Evolutionary conservation across 2,797 vertebrate genomes (phyloP).

Genomic region (Limnodromus scolopaceus): DNA sequence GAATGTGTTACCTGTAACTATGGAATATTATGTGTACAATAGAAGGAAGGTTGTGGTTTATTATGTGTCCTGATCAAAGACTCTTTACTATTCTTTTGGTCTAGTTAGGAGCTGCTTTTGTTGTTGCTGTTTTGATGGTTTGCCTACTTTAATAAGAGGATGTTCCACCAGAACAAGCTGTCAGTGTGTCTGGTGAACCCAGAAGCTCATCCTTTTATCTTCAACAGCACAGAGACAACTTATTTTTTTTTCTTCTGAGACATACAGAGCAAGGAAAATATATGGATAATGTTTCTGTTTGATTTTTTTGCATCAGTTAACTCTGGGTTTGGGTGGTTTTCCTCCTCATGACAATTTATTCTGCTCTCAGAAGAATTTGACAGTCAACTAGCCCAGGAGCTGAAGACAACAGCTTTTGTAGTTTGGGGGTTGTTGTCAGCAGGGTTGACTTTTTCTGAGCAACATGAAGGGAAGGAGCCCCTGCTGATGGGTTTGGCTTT

Average conservation of each 20-base stretch:
- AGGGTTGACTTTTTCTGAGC: neutral
- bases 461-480: neutral
- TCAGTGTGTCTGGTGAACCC: slow-evolving; percentile 24
- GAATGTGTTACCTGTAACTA: neutral
- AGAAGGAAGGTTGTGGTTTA: neutral
- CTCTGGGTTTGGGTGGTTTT: neutral
- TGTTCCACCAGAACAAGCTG: slow-evolving; percentile 20
- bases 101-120: slow-evolving; percentile 12
- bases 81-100: neutral
- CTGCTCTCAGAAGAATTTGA: neutral
- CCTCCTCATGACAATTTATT: neutral
- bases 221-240: neutral
- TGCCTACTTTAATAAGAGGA: neutral
- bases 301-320: neutral
- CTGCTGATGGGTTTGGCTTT: neutral
- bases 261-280: neutral
- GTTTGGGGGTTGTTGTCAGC: neutral
- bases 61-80: slow-evolving; percentile 24
- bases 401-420: neutral
- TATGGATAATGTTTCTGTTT: neutral
- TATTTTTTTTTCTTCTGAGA: neutral
- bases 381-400: neutral
- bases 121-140: neutral
- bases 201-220: slow-evolving; percentile 26
- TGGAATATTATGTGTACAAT: neutral